Conservation (phyloP, 2,113 vertebrate species). For the Pithys albifrons region DNA sequence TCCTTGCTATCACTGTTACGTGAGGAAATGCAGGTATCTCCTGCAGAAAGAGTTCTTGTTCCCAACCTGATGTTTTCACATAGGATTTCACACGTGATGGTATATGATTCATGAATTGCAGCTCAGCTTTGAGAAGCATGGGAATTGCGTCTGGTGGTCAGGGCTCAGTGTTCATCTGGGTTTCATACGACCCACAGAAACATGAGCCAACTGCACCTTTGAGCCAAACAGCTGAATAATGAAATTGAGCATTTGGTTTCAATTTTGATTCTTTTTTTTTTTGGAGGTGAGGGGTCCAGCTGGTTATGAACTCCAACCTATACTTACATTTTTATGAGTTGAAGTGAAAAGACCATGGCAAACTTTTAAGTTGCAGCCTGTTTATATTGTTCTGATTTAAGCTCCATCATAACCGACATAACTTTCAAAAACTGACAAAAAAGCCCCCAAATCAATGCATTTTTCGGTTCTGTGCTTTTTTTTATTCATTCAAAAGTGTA, state of each 20-base stretch:
- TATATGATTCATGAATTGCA: not conserved
- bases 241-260: not conserved
- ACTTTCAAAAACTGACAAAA: not conserved
- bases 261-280: not conserved
- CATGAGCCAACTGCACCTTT: not conserved
- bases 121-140: not conserved
- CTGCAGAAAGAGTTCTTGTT: not conserved
- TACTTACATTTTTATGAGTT: not conserved
- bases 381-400: not conserved
- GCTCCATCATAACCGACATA: not conserved
- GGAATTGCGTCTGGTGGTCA: not conserved
- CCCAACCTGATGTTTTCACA: not conserved
- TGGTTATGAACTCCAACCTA: not conserved
- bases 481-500: not conserved
- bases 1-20: accelerated
- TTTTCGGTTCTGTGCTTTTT: not conserved
- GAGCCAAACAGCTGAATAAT: not conserved
- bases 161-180: not conserved
- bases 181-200: not conserved
- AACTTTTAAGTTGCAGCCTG: not conserved
- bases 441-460: not conserved
- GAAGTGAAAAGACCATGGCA: not conserved
- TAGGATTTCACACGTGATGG: not conserved
- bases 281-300: not conserved
- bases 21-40: not conserved